Percentiles rank a stretch among this genome's conserved stretches.
Conservation (phyloP, 2,797 vertebrate genomes). For the Dendrocincla fuliginosa region DNA sequence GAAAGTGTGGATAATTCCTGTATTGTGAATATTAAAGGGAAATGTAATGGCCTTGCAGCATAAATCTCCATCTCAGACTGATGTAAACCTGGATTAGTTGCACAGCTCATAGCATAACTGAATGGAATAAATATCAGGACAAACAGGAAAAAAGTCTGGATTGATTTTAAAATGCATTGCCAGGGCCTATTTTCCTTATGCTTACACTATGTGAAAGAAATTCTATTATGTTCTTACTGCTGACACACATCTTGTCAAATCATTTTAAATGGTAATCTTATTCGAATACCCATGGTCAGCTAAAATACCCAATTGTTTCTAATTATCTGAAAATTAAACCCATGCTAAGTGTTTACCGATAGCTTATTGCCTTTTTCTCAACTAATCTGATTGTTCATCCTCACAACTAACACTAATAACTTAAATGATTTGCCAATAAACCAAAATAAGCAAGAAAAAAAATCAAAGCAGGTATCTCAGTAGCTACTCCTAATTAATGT, state of each 20-base stretch:
- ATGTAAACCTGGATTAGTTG: slow-evolving; percentile 9
- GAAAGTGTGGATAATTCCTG: slow-evolving; percentile 8
- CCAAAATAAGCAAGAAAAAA: neutral
- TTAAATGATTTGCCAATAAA: slow-evolving; percentile 63
- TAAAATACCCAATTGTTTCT: slow-evolving; percentile 53
- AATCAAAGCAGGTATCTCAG: slow-evolving; percentile 35
- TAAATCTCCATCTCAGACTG: neutral
- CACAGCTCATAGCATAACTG: neutral
- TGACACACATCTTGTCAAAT: slow-evolving; percentile 29
- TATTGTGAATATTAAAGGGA: slow-evolving; percentile 33
- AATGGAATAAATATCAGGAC: neutral
- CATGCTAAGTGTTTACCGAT: slow-evolving; percentile 44
- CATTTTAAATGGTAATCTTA: slow-evolving; percentile 53
- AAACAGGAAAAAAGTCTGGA: neutral
- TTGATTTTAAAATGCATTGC: neutral
- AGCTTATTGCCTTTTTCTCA: slow-evolving; percentile 49
- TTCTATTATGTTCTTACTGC: neutral
- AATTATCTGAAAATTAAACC: slow-evolving; percentile 64
- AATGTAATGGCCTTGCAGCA: neutral
- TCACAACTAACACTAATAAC: slow-evolving; percentile 37
- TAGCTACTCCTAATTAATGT: slow-evolving; percentile 40
- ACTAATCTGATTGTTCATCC: slow-evolving; percentile 33
- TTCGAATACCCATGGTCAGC: slow-evolving; percentile 1
- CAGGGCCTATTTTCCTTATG: neutral
- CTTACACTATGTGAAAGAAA: neutral